Evolutionary conservation across 53 echinoderm and acorn worm genomes (phyloP), one percentile per base, ranked within the genome.

Genomic region (Astropecten irregularis): DNA sequence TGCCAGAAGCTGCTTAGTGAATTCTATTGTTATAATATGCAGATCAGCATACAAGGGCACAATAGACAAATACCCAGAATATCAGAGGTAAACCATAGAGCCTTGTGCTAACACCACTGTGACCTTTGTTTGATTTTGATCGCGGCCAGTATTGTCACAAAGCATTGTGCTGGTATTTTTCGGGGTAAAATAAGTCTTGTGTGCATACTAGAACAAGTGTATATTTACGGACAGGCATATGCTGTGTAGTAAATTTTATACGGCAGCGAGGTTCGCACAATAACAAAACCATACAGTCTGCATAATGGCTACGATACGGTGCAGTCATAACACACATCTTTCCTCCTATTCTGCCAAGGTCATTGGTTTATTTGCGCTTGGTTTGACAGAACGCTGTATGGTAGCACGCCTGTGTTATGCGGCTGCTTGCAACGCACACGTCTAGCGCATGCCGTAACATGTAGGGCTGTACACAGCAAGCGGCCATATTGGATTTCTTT

Each of bases 401-500:
- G n/a, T n/a, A n/a, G n/a, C n/a, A n/a, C n/a, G n/a, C n/a, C n/a
- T n/a, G n/a, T n/a, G n/a, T n/a, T n/a, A n/a, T n/a, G n/a, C n/a
- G n/a, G n/a, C n/a, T n/a, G n/a, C n/a, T n/a, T n/a, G n/a, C n/a
- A n/a, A n/a, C n/a, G n/a, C n/a, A n/a, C n/a, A n/a, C 20, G 21
- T 21, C 30, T 60, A 9, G 11, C 35, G 64, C 64, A 36, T 64
- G 31, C 64, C 64, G 30, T 16, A 64, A 23, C 68, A 58, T 3
- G n/a, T 36, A n/a, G n/a, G n/a, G n/a, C n/a, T n/a, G n/a, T n/a
- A n/a, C 64, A 19, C 35, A 35, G 36, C 64, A 16, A 42, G 68
- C 68, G 46, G 68, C 68, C 68, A 68, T 68, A 42, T 68, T 68
- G 68, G 46, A 68, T 68, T 68, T 68, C 68, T 10, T 3, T 35